These are phyloP conservation scores for Synodontis membranacea DNA, from an alignment of 2,113 vertebrate species.

Conservation along the genomic window DNA sequence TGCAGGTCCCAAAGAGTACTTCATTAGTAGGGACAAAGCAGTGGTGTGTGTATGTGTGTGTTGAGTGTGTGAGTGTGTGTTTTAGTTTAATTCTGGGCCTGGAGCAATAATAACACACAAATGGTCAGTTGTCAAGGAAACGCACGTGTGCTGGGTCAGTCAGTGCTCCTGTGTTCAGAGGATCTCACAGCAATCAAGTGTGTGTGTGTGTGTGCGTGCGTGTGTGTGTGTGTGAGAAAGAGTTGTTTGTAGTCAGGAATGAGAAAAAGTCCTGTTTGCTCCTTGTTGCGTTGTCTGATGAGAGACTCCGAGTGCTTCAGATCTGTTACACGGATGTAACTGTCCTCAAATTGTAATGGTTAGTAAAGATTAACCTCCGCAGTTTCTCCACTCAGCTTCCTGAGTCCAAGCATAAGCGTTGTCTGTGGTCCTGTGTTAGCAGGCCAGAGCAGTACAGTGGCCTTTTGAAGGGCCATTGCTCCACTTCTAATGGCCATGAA, in stretches of 20 bases:
- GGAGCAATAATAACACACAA: slow-evolving; percentile 22
- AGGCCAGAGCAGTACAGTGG: slow-evolving; percentile 37
- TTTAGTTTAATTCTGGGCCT: not conserved
- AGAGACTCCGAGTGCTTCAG: slow-evolving; percentile 10
- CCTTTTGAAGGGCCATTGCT: slow-evolving; percentile 52
- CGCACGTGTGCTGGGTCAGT: slow-evolving; percentile 22
- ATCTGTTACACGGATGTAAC: not conserved
- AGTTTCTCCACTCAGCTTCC: not conserved
- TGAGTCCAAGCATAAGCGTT: slow-evolving; percentile 2
- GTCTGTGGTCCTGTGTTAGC: slow-evolving; percentile 5
- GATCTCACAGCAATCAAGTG: slow-evolving; percentile 11
- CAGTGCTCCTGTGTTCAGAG: slow-evolving; percentile 23
- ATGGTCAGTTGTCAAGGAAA: slow-evolving; percentile 40
- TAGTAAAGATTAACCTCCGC: not conserved
- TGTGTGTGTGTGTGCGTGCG: not conserved
- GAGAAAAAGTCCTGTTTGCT: not conserved
- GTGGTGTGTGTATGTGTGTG: slow-evolving; percentile 13
- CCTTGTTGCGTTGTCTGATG: not conserved
- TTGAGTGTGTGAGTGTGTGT: slow-evolving; percentile 27
- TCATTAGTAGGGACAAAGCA: slow-evolving; percentile 10
- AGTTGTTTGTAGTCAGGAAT: slow-evolving; percentile 8
- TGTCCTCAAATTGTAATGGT: not conserved
- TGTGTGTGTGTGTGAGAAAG: not conserved
- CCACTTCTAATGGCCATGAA: slow-evolving; percentile 49
- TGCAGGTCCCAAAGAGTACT: slow-evolving; percentile 1